Evolutionary conservation across 2,888 invertebrate genomes (phyloP), one percentile per base, ranked within the genome.

Genomic region (Poecilobothrus nobilitatus): DNA sequence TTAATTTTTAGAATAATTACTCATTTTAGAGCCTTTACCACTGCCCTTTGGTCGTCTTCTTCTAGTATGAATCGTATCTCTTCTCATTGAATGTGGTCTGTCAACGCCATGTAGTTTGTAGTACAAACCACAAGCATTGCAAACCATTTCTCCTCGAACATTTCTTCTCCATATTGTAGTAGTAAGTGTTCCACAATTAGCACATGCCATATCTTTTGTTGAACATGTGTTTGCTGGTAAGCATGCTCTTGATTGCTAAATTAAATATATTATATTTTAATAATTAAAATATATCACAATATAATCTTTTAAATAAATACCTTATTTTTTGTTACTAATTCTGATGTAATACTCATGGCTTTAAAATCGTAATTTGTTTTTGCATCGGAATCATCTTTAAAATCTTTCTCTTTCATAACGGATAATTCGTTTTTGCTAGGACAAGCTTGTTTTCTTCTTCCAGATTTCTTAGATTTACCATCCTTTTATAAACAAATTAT

Each of bases 151-250:
- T 2, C 97, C 97, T 77, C 93, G 90, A 77, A 94, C 89, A 84
- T 97, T 97, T 75, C 98, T 87, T 76, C 98, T 86, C 98, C 98
- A 98, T 73, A 98, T 92, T 0, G 98, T 98, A 70, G 98, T 98
- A 62, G 94, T 95, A 80, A 91, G 90, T n/a, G 98, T 98, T 73
- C 94, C 92, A 83, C 98, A 98, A 85, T 98, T 98, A 75, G 94
- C 93, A 83, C 98, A 98, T 18, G 91, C 87, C 77, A 97, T 87
- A 78, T 97, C 97, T 73, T 84, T 82, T 74, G 53, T n/a, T 53
- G 53, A 53, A 53, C 53, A 53, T 53, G 78, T 78, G 70, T 75
- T 76, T 74, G 74, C 73, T 71, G 74, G 71, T 69, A 73, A 74
- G 44, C 69, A 74, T 67, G 53, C 69, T 70, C 69, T 77, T 77